phyloP scores from a whole-genome alignment of 2,113 vertebrate genomes.

The Diphyllodes magnificus region DNA sequence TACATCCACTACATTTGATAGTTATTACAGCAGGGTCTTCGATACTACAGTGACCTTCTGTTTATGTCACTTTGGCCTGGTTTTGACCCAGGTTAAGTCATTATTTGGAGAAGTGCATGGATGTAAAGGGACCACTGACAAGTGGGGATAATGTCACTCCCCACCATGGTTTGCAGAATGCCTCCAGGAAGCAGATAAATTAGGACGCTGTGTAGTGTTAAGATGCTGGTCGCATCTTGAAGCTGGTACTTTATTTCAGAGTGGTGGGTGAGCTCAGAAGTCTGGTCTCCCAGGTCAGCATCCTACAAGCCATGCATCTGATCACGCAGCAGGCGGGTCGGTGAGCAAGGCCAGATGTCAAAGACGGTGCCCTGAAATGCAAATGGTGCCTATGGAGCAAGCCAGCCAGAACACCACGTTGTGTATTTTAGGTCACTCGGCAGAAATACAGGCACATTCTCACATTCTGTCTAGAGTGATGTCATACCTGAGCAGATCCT shows the following conservation, averaged over 20 bases:
- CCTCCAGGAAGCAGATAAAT: background rate
- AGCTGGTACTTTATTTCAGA: background rate
- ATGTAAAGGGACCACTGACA: background rate
- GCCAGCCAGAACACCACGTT: rapidly evolving
- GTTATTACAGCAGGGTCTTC: background rate
- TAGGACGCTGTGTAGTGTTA: background rate
- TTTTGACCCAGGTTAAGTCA: background rate
- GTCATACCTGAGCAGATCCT: background rate
- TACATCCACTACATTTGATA: background rate
- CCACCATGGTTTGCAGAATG: background rate
- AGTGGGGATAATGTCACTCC: background rate
- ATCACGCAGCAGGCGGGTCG: background rate
- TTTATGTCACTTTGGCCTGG: background rate
- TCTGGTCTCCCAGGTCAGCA: background rate
- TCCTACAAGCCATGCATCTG: background rate
- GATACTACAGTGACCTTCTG: background rate
- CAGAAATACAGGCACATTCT: background rate
- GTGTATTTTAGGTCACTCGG: background rate
- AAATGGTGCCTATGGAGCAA: background rate
- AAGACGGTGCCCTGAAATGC: background rate
- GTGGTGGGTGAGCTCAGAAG: background rate
- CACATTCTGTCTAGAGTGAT: background rate
- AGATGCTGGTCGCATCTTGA: background rate
- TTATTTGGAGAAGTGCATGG: background rate
- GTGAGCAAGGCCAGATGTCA: background rate